Conservation (phyloP, 2,113 vertebrate species). For the Poeciliopsis retropinna region DNA sequence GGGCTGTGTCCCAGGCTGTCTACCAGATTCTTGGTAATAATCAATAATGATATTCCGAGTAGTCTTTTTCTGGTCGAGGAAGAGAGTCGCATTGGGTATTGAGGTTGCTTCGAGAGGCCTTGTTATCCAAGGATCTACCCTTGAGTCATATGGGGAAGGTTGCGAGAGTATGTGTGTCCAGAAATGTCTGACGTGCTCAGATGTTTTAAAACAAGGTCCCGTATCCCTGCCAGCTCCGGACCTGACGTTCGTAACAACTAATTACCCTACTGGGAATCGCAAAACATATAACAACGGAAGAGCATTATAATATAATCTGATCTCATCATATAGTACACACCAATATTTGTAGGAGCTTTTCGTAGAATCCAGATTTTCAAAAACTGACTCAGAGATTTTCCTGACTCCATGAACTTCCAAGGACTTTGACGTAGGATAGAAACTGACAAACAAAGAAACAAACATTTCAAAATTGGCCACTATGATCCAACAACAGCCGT, state of each 20-base stretch:
- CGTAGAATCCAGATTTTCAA: neutral
- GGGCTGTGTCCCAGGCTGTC: constrained; percentile 34
- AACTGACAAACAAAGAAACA: neutral
- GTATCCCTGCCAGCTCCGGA: constrained; percentile 27
- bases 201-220: constrained; percentile 22
- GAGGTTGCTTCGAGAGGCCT: constrained; percentile 40
- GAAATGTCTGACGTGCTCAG: constrained; percentile 9
- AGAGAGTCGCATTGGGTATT: constrained; percentile 30
- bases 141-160: constrained; percentile 28
- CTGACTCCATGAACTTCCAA: neutral
- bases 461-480: neutral
- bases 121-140: constrained; percentile 24
- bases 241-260: constrained; percentile 14
- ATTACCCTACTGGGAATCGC: constrained; percentile 18
- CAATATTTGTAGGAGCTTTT: neutral
- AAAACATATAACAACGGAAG: constrained; percentile 13
- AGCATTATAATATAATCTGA: neutral
- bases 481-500: neutral
- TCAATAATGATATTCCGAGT: constrained; percentile 22
- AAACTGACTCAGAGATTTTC: neutral
- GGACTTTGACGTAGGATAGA: neutral
- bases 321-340: neutral
- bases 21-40: constrained; percentile 28
- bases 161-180: neutral
- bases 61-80: constrained; percentile 32